Base-by-base conservation (phyloP, 2,113 vertebrate species). In the Suricata suricatta region DNA sequence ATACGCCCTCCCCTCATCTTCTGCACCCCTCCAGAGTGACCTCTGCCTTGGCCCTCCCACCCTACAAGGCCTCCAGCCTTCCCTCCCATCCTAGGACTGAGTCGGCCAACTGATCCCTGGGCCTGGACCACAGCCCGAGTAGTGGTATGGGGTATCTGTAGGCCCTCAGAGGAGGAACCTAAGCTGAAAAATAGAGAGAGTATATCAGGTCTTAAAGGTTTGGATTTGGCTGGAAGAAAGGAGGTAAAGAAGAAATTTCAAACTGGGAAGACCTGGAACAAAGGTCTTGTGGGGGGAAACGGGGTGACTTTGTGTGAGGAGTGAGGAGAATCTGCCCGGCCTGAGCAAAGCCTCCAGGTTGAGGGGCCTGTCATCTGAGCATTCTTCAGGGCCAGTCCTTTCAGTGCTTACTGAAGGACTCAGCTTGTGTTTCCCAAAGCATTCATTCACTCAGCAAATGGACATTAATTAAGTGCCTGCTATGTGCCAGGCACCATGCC, bases 191-290 rank as follows among this genome's bases (percentile, higher is more conserved):
- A 29, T 27, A 74, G 52, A 27, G 35, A 96, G 25, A 88, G 52
- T 11, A 38, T 17, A 92, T 72, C 21, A 90, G 7, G 25, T 68
- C 80, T 95, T 57, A 93, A 84, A 69, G 10, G 38, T 92, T 92
- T 97, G 93, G 21, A 92, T 47, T 80, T 86, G 38, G 60, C n/a
- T 82, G 33, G 54, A 94, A 95, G 44, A 25, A 91, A 80, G 23
- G 17, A 76, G 35, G 23, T 84, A 14, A 87, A 76, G 17, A 82
- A 82, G 66, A 27, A 25, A 92, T 64, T 96, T 16, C 85, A 82
- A 89, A 83, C n/a, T 69, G 54, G 35, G 33, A 71, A 77, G 44
- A 41, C 41, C 72, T 57, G 68, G 35, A 41, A 80, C 72, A 91
- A 93, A 60, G 15, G 19, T 63, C 27, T 90, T 54, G 13, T 5